Percentiles rank a stretch among this genome's conserved stretches.
Conservation (phyloP, 2,888 invertebrate species). For the Thumatha senex region DNA sequence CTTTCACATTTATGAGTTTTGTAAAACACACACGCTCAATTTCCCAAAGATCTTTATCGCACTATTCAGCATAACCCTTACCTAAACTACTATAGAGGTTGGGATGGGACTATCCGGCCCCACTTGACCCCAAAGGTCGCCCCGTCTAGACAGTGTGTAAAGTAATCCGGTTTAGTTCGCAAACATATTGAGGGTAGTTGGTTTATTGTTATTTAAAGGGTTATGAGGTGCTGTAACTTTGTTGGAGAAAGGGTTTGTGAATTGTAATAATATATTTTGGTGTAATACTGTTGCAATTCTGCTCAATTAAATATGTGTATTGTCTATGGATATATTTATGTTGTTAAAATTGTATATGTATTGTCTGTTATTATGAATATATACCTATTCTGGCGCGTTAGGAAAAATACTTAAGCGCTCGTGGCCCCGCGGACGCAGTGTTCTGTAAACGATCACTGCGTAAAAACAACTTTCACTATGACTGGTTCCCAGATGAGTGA, state of each 20-base stretch:
- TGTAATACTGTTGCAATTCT: neutral
- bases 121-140: slow-evolving; percentile 32
- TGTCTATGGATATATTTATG: too few relatives aligned
- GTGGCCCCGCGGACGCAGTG: too few relatives aligned
- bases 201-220: slow-evolving; percentile 15
- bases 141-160: slow-evolving; percentile 33
- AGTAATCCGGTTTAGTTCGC: slow-evolving; percentile 22
- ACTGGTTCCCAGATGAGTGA: too few relatives aligned
- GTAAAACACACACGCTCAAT: neutral
- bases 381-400: too few relatives aligned
- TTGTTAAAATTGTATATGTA: too few relatives aligned
- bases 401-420: too few relatives aligned
- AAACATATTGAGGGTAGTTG: slow-evolving; percentile 12
- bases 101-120: slow-evolving; percentile 21
- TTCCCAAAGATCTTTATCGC: neutral
- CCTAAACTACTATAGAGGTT: slow-evolving; percentile 2
- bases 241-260: neutral
- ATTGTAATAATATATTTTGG: neutral
- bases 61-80: slow-evolving; percentile 4
- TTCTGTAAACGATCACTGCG: too few relatives aligned
- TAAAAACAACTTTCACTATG: too few relatives aligned
- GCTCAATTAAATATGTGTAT: too few relatives aligned
- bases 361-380: too few relatives aligned
- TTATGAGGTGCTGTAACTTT: neutral
- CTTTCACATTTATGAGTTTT: too few relatives aligned